Percentiles rank a stretch among this genome's conserved stretches.
Evolutionary conservation across 1,140 invertebrate genomes (phyloP).

Genomic region (Eufriesea mexicana): DNA sequence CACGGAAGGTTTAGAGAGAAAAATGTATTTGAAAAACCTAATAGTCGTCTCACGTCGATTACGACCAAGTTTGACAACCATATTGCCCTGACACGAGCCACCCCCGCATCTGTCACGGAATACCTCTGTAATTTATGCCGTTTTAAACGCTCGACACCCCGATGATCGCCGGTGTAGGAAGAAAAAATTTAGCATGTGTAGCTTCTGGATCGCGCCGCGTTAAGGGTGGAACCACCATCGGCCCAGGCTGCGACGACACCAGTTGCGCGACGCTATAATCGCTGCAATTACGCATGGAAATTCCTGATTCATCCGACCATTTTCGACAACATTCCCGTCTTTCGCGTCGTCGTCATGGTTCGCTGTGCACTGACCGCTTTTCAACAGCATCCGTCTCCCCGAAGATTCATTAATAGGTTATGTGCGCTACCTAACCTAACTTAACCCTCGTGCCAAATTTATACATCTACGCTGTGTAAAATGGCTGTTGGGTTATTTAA

Average conservation of each 20-base stretch:
- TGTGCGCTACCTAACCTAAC: too few species aligned
- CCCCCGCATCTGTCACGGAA: conserved; percentile 74
- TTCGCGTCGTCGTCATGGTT: conserved; percentile 57
- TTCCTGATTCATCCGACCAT: conserved; percentile 78
- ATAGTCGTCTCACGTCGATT: not conserved
- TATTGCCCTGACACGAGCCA: conserved; percentile 62
- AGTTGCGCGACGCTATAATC: conserved; percentile 78
- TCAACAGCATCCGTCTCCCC: not conserved
- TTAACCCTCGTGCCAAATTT: too few species aligned
- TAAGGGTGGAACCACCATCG: conserved; percentile 50
- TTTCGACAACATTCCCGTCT: conserved; percentile 61
- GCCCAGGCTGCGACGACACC: conserved; percentile 64
- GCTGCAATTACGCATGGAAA: conserved; percentile 81
- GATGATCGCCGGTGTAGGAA: conserved; percentile 48
- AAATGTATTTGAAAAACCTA: too few species aligned
- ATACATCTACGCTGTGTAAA: too few species aligned
- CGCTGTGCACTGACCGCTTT: conserved; percentile 11
- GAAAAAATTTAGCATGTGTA: conserved; percentile 41
- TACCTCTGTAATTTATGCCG: conserved; percentile 73
- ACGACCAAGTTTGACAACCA: conserved; percentile 57
- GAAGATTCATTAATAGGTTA: not conserved
- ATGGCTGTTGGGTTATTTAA: too few species aligned
- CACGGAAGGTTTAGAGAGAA: too few species aligned
- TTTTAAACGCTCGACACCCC: conserved; percentile 78
- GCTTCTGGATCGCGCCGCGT: not conserved